Conservation (phyloP, 2,888 invertebrate genomes). For the Acanthosepion pharaonis region DNA sequence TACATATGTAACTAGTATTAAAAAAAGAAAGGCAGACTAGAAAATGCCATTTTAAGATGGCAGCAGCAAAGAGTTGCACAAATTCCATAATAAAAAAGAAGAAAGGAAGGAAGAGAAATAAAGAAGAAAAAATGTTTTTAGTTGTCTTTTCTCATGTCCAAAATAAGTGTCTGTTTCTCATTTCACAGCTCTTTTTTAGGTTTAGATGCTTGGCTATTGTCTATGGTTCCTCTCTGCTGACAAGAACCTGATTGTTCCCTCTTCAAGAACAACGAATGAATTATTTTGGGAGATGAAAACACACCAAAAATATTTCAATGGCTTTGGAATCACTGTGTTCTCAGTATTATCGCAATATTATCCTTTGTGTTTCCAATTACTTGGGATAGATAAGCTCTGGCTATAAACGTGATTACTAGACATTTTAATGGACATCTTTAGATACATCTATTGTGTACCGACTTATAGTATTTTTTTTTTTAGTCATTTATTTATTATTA, state of each 20-base stretch:
- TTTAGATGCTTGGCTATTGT: background rate
- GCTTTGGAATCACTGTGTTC: slow-evolving; percentile 33
- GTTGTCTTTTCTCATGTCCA: background rate
- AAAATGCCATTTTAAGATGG: background rate
- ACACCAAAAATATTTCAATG: slow-evolving; percentile 33
- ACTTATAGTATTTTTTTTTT: background rate
- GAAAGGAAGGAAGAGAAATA: background rate
- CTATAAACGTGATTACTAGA: slow-evolving; percentile 33
- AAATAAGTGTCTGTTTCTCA: slow-evolving; percentile 17
- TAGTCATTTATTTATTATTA: slow-evolving; percentile 11
- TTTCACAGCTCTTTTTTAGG: slow-evolving; percentile 33
- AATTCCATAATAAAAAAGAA: slow-evolving; percentile 16
- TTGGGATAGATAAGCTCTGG: slow-evolving; percentile 20
- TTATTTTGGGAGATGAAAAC: slow-evolving; percentile 15
- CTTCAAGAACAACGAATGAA: background rate
- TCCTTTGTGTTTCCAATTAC: slow-evolving; percentile 33
- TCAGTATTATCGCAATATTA: slow-evolving; percentile 22
- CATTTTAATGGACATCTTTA: slow-evolving; percentile 33
- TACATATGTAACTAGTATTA: background rate
- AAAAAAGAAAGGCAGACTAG: background rate
- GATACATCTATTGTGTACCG: background rate
- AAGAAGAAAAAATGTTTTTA: background rate
- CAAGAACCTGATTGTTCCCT: slow-evolving; percentile 33
- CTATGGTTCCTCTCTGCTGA: background rate
- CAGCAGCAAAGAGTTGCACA: background rate